These are phyloP conservation scores for Oxyura jamaicensis DNA, from an alignment of 2,113 vertebrate genomes.

Conservation along the genomic window DNA sequence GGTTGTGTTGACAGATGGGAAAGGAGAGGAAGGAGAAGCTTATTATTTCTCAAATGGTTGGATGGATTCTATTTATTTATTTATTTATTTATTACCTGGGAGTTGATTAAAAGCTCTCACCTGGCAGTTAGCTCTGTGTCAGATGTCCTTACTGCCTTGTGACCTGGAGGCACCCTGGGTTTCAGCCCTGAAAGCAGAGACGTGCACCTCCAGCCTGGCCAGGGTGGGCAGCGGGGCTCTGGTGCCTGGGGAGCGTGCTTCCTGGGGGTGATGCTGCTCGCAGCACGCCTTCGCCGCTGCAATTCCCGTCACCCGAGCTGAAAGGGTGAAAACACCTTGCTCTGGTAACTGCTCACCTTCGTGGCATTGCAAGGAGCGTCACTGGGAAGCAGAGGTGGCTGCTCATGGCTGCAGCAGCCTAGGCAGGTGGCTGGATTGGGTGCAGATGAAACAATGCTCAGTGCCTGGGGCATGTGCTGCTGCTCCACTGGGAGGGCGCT, in stretches of 20 bases:
- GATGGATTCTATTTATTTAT: too few relatives aligned
- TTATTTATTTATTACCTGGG: neutral
- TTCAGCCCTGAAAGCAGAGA: neutral
- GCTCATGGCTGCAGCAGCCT: neutral
- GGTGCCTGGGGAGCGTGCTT: neutral
- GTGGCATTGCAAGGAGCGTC: accelerated
- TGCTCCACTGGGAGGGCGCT: neutral
- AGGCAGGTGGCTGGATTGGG: neutral
- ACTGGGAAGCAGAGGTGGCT: neutral
- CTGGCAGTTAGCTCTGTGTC: neutral
- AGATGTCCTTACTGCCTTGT: neutral
- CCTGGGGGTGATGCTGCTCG: neutral
- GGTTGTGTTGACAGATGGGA: neutral
- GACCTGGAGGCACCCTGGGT: neutral
- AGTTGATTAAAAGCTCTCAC: neutral
- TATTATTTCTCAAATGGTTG: neutral
- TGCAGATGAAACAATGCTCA: neutral
- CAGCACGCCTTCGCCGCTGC: neutral
- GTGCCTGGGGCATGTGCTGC: neutral
- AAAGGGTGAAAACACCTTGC: neutral
- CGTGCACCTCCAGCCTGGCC: neutral
- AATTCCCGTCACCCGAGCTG: neutral
- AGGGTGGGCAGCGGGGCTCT: neutral
- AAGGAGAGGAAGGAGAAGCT: neutral
- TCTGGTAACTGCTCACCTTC: neutral